Conservation (phyloP, 2,888 invertebrate species). For the Tetramorium bicarinatum region DNA sequence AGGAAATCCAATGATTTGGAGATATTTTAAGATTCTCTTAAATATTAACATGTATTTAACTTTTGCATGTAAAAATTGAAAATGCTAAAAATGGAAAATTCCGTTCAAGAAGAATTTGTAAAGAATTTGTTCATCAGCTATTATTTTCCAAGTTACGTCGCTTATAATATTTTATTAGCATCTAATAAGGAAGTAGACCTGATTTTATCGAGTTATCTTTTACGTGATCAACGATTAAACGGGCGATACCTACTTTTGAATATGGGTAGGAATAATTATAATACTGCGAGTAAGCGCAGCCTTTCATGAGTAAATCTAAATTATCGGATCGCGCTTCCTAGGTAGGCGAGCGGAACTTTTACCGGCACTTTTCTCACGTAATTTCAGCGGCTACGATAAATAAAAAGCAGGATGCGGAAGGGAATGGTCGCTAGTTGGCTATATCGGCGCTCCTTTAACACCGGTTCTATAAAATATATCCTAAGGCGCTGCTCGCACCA, state of each 20-base stretch:
- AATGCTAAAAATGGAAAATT: background rate
- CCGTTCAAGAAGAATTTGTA: background rate
- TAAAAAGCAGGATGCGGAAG: constrained; percentile 49
- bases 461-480: constrained; percentile 62
- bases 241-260: background rate
- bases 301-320: constrained; percentile 46
- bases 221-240: background rate
- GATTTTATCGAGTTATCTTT: constrained; percentile 35
- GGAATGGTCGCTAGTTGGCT: constrained; percentile 18
- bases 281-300: background rate
- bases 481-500: constrained; percentile 41
- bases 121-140: background rate
- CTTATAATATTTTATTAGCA: background rate
- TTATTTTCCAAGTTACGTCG: background rate
- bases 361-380: constrained; percentile 53
- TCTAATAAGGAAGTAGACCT: constrained; percentile 15
- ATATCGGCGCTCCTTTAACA: constrained; percentile 35
- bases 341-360: constrained; percentile 39
- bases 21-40: background rate
- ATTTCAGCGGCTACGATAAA: constrained; percentile 50
- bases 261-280: background rate
- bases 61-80: background rate
- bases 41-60: background rate
- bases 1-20: background rate
- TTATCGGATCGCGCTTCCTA: constrained; percentile 34